Base-by-base conservation (phyloP, 1,140 invertebrate species). In the Zaprionus camerounensis region DNA sequence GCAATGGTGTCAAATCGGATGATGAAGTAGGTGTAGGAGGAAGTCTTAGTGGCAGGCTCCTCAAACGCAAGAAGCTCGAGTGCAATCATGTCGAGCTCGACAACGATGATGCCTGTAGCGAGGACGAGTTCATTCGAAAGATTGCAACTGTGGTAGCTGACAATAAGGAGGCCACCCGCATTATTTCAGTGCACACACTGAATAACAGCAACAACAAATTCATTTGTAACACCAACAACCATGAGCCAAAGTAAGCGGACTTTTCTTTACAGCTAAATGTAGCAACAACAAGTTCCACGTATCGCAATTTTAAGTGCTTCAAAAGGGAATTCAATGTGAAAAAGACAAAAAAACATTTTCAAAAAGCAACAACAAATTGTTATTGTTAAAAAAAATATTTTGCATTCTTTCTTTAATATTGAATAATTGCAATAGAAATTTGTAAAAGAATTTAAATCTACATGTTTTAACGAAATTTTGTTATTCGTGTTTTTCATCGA, bases 31-130 rank as follows among this genome's bases (percentile, higher is more conserved):
- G n/a, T 46, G 41, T n/a, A 46, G 41, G 7, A 6, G 38, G 15
- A 15, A 53, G 56, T 36, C 49, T 64, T 2, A 65, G 78, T 17
- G 81, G 78, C 49, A 88, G 90, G 53, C 68, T 80, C 13, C 67
- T 94, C 3, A 96, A 96, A 86, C 93, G 94, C 61, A 94, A 93
- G 69, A 94, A 94, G 82, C 93, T 95, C 84, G 95, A 95, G 94
- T 95, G 64, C 95, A 95, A 79, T 51, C 95, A 95, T 26, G 75
- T 92, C 26, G 86, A 92, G 90, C 81, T 96, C 41, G 95, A 96
- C 90, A 95, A 95, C 61, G 95, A 96, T 76, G 95, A 96, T 77
- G 95, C 95, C 31, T 96, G 95, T 74, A 92, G 92, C 69, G 91
- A 92, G 63, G 92, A 92, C 67, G 92, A 91, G 64, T 92, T 92